Percentiles rank a stretch among this genome's conserved stretches.
Evolutionary conservation across 2,113 vertebrate genomes (phyloP).

Genomic region (Saccopteryx bilineata): DNA sequence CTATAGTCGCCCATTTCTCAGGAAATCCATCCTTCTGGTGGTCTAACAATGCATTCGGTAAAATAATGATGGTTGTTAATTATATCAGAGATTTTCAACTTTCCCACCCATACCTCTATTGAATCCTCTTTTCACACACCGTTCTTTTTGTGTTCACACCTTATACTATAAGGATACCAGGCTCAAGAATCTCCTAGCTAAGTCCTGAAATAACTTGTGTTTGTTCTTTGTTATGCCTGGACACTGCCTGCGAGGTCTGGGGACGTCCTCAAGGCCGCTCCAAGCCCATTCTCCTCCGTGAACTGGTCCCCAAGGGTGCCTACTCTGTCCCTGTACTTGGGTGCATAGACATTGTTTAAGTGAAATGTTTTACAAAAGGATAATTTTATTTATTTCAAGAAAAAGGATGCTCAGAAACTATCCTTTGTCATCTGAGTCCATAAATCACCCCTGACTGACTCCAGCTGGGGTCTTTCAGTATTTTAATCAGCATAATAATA

Average conservation of each 20-base stretch:
- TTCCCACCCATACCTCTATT: background rate
- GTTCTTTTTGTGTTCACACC: background rate
- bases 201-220: constrained; percentile 47
- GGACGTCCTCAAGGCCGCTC: constrained; percentile 15
- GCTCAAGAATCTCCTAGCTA: constrained; percentile 50
- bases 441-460: constrained; percentile 46
- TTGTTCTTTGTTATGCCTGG: constrained; percentile 70
- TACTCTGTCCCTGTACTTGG: background rate
- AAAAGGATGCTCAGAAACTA: constrained; percentile 45
- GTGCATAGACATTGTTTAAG: constrained; percentile 58
- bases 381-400: constrained; percentile 58
- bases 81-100: constrained; percentile 14
- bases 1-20: constrained; percentile 65
- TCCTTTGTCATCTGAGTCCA: constrained; percentile 28
- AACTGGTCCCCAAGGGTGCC: background rate
- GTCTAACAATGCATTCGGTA: constrained; percentile 49
- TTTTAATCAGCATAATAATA: constrained; percentile 54
- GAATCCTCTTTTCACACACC: background rate
- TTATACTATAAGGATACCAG: constrained; percentile 6
- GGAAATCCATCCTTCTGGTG: constrained; percentile 53
- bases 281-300: background rate
- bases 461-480: constrained; percentile 14
- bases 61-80: constrained; percentile 39
- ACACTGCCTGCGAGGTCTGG: constrained; percentile 7
- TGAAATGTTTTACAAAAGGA: constrained; percentile 51